Evolutionary conservation across 2,113 vertebrate species (phyloP).

Genomic region (Astatotilapia flaviijosephi): DNA sequence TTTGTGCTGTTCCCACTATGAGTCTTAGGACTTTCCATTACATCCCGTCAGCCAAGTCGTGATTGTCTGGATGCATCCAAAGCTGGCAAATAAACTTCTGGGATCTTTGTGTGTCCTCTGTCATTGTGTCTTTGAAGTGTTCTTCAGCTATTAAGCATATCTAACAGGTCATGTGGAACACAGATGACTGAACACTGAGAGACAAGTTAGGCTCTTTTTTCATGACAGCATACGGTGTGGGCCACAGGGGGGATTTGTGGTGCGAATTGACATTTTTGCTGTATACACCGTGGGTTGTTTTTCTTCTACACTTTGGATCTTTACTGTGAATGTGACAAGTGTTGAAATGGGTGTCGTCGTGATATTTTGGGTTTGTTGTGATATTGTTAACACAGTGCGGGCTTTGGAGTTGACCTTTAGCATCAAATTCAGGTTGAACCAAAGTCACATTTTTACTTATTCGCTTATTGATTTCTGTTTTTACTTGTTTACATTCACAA

Average conservation of each 20-base stretch:
- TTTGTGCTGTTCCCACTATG: not conserved
- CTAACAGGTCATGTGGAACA: not conserved
- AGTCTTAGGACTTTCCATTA: constrained; percentile 14
- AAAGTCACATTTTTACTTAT: not conserved
- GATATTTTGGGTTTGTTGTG: not conserved
- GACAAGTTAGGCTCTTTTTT: not conserved
- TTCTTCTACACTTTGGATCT: not conserved
- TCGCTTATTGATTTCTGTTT: not conserved
- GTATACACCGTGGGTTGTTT: not conserved
- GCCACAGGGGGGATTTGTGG: not conserved
- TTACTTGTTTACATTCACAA: not conserved
- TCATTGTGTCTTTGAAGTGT: constrained; percentile 16
- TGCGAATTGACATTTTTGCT: constrained; percentile 2
- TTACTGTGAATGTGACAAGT: not conserved
- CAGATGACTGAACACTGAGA: not conserved
- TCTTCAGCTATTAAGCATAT: not conserved
- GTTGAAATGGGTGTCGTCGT: not conserved
- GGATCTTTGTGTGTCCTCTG: constrained; percentile 2
- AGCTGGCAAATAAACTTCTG: constrained; percentile 5
- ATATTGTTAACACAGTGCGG: not conserved
- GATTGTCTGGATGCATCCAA: constrained; percentile 1
- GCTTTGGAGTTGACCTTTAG: not conserved
- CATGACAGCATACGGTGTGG: not conserved
- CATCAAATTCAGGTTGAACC: not conserved
- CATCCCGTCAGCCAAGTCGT: not conserved